phyloP scores from a whole-genome alignment of 2,797 vertebrate genomes.

The Xenops minutus region DNA sequence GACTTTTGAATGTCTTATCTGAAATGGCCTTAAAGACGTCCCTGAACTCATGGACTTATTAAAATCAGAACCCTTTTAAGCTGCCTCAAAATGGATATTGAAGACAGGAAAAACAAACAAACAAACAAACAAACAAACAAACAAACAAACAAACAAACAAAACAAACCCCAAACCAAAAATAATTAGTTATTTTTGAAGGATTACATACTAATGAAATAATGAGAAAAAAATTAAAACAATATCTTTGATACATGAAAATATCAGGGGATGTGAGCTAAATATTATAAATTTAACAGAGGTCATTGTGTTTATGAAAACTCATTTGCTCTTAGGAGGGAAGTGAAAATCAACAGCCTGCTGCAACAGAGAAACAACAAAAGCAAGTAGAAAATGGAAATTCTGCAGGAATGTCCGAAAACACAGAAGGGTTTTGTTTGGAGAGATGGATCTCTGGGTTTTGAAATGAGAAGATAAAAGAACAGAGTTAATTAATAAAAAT shows the following conservation, averaged over 20 bases:
- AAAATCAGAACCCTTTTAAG: background rate
- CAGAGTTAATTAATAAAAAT: background rate
- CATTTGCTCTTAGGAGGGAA: background rate
- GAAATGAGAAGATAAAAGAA: background rate
- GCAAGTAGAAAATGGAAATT: conserved; percentile 12
- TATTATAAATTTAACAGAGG: background rate
- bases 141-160: too few relatives aligned
- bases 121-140: too few relatives aligned
- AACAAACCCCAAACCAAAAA: background rate
- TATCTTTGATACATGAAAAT: background rate
- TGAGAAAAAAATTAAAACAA: background rate
- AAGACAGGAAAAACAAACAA: background rate
- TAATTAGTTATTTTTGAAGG: background rate
- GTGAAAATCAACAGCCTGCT: conserved; percentile 4
- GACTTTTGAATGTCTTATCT: background rate
- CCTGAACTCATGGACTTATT: background rate
- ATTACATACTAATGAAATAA: background rate
- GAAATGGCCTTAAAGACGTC: background rate
- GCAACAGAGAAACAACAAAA: background rate
- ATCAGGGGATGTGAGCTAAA: background rate
- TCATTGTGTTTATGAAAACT: background rate
- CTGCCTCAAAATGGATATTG: background rate
- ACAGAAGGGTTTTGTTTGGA: background rate
- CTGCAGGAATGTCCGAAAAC: background rate
- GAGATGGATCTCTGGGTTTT: background rate